Percentiles rank a stretch among this genome's conserved stretches.
These are phyloP conservation scores for Cinclus mexicanus DNA, from an alignment of 2,113 vertebrate species.

Conservation along the genomic window DNA sequence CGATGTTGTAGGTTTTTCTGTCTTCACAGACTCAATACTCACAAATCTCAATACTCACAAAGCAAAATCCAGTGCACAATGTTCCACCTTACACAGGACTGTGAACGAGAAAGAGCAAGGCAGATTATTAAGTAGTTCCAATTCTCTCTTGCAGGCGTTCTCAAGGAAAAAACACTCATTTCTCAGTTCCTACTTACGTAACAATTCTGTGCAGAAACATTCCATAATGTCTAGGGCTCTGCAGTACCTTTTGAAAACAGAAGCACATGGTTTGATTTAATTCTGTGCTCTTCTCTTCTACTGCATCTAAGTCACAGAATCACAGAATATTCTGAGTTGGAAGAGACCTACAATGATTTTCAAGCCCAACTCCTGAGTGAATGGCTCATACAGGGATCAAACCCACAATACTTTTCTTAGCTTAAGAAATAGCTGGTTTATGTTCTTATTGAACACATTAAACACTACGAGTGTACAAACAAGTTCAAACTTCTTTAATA, in stretches of 20 bases:
- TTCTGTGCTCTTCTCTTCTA: neutral
- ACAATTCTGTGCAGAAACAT: neutral
- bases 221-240: neutral
- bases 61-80: neutral
- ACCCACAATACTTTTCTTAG: neutral
- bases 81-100: neutral
- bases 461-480: neutral
- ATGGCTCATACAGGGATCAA: neutral
- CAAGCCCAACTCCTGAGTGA: neutral
- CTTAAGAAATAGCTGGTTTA: neutral
- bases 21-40: neutral
- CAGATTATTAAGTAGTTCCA: neutral
- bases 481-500: neutral
- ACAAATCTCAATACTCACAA: neutral
- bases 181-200: neutral
- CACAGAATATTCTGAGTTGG: neutral
- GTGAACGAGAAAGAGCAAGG: neutral
- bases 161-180: neutral
- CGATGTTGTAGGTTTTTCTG: neutral
- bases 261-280: neutral
- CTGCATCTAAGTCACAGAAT: neutral
- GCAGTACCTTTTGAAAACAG: neutral
- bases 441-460: neutral
- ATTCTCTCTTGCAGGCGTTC: neutral
- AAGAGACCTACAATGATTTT: neutral